These are phyloP conservation scores for Neotoma lepida DNA, from an alignment of 2,113 vertebrate genomes.

Conservation along the genomic window DNA sequence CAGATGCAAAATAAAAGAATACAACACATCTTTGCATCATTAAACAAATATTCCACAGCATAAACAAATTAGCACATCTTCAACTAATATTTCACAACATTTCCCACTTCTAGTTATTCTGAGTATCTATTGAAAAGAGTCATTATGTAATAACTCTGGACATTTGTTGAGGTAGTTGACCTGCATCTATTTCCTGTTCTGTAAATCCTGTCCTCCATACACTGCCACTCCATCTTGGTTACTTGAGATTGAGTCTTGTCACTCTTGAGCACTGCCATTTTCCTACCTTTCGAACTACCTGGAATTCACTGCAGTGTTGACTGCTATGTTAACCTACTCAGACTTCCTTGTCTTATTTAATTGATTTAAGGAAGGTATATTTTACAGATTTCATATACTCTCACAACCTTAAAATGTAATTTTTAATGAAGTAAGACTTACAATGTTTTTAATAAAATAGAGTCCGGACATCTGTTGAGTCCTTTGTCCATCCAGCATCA, in stretches of 20 bases:
- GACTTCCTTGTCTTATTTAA: not conserved
- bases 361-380: not conserved
- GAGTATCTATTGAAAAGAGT: not conserved
- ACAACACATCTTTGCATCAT: not conserved
- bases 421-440: slow-evolving; percentile 14
- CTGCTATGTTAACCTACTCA: too few species aligned
- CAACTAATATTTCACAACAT: not conserved
- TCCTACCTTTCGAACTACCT: not conserved
- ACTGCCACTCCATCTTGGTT: not conserved
- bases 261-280: not conserved
- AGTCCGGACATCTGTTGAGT: slow-evolving; percentile 58
- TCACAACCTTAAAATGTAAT: not conserved
- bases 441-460: slow-evolving; percentile 38
- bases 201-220: not conserved
- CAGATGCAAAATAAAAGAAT: not conserved
- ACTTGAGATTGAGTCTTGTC: not conserved
- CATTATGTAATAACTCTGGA: not conserved
- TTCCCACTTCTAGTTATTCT: not conserved
- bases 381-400: not conserved
- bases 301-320: not conserved
- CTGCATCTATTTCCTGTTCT: not conserved
- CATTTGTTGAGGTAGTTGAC: not conserved
- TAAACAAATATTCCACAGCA: not conserved
- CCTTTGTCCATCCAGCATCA: slow-evolving; percentile 48
- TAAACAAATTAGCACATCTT: not conserved